Conservation (phyloP, 2,113 vertebrate species). For the Cygnus atratus region DNA sequence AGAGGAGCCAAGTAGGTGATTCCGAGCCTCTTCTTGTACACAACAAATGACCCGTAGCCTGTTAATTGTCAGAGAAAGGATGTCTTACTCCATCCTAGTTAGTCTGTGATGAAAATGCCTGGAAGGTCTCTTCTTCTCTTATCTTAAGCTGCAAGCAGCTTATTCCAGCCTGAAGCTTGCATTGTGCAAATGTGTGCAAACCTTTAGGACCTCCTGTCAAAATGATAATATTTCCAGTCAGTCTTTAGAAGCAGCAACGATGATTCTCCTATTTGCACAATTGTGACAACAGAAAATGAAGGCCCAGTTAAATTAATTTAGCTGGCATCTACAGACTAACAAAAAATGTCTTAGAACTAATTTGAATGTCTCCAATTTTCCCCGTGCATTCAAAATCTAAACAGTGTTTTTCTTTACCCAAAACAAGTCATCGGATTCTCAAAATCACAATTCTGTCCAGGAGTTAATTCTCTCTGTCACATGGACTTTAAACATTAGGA, state of each 20-base stretch:
- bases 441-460: neutral
- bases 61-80: neutral
- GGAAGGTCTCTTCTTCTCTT: neutral
- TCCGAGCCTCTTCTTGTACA: neutral
- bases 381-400: neutral
- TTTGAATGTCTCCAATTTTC: neutral
- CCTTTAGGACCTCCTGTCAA: neutral
- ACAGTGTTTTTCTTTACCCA: neutral
- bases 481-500: neutral
- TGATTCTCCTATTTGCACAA: neutral
- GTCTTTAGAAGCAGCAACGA: neutral
- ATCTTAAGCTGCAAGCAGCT: neutral
- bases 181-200: neutral
- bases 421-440: neutral
- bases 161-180: neutral
- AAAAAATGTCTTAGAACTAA: neutral
- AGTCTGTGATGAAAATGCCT: neutral
- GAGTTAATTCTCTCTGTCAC: neutral
- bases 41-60: neutral
- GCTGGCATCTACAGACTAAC: neutral
- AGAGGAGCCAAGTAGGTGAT: neutral
- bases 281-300: slow-evolving; percentile 6
- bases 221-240: neutral
- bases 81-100: neutral
- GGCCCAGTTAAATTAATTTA: neutral